Conservation (phyloP, 2,888 invertebrate species). For the Drepanosiphum platanoidis region DNA sequence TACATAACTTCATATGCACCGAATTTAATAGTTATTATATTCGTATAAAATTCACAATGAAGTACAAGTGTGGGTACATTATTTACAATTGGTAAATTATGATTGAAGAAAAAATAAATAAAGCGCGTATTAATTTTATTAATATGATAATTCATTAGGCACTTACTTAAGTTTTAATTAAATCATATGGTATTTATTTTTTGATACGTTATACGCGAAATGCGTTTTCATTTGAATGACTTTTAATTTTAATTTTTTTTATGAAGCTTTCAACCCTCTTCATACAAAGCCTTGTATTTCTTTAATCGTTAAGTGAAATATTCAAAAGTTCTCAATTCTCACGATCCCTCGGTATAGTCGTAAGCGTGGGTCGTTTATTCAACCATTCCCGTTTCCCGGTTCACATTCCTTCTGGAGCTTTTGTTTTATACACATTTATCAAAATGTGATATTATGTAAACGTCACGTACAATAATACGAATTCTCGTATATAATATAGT, state of each 20-base stretch:
- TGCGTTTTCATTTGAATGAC: not conserved
- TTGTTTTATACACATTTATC: slow-evolving; percentile 8
- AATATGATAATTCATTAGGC: too few species aligned
- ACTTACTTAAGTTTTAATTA: not conserved
- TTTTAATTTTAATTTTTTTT: not conserved
- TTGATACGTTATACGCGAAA: not conserved
- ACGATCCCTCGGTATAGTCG: not conserved
- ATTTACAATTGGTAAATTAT: too few species aligned
- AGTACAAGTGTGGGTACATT: too few species aligned
- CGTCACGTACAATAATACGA: not conserved
- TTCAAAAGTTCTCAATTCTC: not conserved
- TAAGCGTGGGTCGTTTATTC: slow-evolving; percentile 8
- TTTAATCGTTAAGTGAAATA: not conserved
- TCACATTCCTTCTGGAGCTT: not conserved
- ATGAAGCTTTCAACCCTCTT: not conserved
- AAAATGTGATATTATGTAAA: slow-evolving; percentile 1
- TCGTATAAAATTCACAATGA: too few species aligned
- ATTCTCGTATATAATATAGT: not conserved
- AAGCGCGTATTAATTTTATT: too few species aligned
- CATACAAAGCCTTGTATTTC: not conserved
- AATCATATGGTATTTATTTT: too few species aligned
- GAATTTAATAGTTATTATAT: too few species aligned
- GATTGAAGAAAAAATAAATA: too few species aligned
- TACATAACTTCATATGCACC: too few species aligned
- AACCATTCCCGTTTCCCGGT: not conserved